These are phyloP conservation scores for Xanthostigma xanthostigma DNA, from an alignment of 2,888 invertebrate genomes.

Conservation along the genomic window DNA sequence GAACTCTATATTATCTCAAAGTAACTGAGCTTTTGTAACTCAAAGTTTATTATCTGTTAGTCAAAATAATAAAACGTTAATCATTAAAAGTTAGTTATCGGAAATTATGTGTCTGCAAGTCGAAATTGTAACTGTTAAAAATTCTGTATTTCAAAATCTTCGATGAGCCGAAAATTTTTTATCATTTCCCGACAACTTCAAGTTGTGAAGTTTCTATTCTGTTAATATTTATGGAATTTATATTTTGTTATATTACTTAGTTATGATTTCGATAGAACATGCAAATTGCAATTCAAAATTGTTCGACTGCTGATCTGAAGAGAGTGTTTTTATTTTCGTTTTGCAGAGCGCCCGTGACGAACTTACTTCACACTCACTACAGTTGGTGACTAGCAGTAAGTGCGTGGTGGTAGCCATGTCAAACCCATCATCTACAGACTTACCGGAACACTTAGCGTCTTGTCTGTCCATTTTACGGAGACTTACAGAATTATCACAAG, in stretches of 20 bases:
- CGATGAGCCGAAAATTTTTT: too few relatives aligned
- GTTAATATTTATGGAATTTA: too few relatives aligned
- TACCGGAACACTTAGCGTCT: constrained; percentile 54
- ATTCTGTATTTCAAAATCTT: too few relatives aligned
- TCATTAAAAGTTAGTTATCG: too few relatives aligned
- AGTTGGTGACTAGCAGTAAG: constrained; percentile 71
- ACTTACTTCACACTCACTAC: constrained; percentile 62
- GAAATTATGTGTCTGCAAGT: too few relatives aligned
- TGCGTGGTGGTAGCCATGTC: constrained; percentile 70
- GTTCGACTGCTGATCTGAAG: not conserved
- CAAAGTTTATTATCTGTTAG: too few relatives aligned
- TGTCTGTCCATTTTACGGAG: constrained; percentile 62
- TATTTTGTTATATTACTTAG: not conserved
- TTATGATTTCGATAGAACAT: not conserved
- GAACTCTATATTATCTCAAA: too few relatives aligned
- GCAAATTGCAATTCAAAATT: not conserved
- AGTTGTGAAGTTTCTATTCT: too few relatives aligned
- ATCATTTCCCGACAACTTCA: too few relatives aligned
- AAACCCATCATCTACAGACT: constrained; percentile 40
- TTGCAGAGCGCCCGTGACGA: constrained; percentile 55
- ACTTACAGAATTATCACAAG: constrained; percentile 59
- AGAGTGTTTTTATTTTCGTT: not conserved
- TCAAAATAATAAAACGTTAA: too few relatives aligned
- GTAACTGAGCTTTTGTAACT: too few relatives aligned
- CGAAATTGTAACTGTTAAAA: too few relatives aligned